A percentile compares a stretch with the other conserved stretches of the same genome.
Conservation (phyloP, 1,140 invertebrate genomes). For the Drosophila repletoides region DNA sequence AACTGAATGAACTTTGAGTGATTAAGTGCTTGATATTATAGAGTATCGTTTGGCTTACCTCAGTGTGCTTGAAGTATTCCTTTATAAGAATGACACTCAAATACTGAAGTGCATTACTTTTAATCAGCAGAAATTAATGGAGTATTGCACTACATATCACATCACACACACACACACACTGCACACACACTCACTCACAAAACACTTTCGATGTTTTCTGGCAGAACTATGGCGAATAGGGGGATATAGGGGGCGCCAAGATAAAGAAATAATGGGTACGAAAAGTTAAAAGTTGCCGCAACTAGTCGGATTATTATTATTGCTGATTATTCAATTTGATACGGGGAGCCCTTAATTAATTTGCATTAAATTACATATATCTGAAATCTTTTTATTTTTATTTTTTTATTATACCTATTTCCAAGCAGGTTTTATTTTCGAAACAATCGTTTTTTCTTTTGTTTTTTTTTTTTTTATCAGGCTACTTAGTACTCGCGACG, state of each 20-base stretch:
- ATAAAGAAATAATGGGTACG: neutral
- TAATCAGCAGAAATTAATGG: conserved; percentile 25
- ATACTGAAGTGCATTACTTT: conserved; percentile 6
- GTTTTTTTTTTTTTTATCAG: conserved; percentile 19
- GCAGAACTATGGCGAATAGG: conserved; percentile 4
- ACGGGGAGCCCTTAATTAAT: conserved; percentile 26
- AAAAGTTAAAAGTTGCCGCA: conserved; percentile 15
- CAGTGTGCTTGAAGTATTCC: conserved; percentile 2
- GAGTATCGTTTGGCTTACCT: neutral
- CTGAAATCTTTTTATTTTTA: conserved; percentile 14
- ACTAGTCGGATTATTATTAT: neutral
- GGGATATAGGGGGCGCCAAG: conserved; percentile 11
- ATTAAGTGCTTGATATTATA: neutral
- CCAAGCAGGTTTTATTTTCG: conserved; percentile 34
- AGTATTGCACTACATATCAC: conserved; percentile 36
- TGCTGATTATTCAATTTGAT: neutral
- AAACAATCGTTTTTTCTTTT: conserved; percentile 9
- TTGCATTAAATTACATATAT: conserved; percentile 19
- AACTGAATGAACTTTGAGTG: neutral
- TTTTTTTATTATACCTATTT: conserved; percentile 12
- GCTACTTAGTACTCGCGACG: conserved; percentile 48
- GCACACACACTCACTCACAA: conserved; percentile 1
- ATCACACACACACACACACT: conserved; percentile 6
- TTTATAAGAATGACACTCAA: conserved; percentile 2
- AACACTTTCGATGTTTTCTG: conserved; percentile 27